Evolutionary conservation across 2,113 vertebrate species (phyloP).

Genomic region (Podarcis raffonei): DNA sequence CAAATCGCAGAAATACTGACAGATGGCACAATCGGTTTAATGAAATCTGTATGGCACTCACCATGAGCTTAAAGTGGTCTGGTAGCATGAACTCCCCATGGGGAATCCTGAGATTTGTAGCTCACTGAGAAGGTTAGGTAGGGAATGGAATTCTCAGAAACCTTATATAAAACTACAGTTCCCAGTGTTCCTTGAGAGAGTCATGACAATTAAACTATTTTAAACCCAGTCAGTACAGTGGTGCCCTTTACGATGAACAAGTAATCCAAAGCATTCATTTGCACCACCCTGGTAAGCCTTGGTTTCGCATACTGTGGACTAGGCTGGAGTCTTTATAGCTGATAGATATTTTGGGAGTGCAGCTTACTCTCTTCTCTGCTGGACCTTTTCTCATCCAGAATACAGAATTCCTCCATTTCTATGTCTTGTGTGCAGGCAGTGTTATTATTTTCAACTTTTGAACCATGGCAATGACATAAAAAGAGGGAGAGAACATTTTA

Average conservation of each 20-base stretch:
- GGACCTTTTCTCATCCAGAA: neutral
- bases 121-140: neutral
- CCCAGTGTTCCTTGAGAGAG: neutral
- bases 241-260: neutral
- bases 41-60: slow-evolving; percentile 42
- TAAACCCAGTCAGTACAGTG: neutral
- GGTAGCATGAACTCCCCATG: neutral
- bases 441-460: neutral
- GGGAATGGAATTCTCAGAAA: neutral
- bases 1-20: slow-evolving; percentile 32
- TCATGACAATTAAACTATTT: neutral
- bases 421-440: neutral
- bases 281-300: neutral
- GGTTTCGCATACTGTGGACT: no score
- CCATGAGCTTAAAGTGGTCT: neutral
- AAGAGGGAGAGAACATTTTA: no score
- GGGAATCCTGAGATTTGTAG: neutral
- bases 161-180: neutral
- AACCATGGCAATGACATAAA: neutral
- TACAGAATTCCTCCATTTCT: neutral
- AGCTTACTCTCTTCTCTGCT: neutral
- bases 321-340: neutral
- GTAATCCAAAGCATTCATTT: no score
- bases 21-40: slow-evolving; percentile 55
- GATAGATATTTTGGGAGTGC: neutral